Percentiles rank a stretch among this genome's conserved stretches.
Conservation (phyloP, 2,113 vertebrate species). For the Triplophysa rosa region DNA sequence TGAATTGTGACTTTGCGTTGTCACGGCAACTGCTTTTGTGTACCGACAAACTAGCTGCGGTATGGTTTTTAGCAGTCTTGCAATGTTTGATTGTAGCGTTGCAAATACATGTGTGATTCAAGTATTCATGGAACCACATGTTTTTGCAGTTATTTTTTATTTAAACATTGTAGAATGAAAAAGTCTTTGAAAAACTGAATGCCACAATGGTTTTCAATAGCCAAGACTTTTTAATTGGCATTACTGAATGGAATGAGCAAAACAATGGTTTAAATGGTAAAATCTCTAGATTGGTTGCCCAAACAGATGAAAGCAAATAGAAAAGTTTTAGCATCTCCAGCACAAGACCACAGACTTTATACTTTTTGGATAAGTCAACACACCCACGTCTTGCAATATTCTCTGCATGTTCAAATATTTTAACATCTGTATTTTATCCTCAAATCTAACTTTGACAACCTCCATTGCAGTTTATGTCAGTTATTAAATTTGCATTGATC, state of each 20-base stretch:
- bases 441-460: neutral
- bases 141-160: neutral
- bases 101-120: neutral
- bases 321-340: too few relatives aligned
- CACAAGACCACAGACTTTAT: too few relatives aligned
- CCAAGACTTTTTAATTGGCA: neutral
- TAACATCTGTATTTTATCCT: constrained; percentile 9
- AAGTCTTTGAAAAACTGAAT: neutral
- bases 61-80: too few relatives aligned
- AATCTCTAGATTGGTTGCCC: too few relatives aligned
- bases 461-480: neutral
- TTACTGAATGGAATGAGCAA: too few relatives aligned
- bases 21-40: constrained; percentile 28
- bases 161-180: neutral
- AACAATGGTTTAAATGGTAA: too few relatives aligned
- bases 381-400: too few relatives aligned
- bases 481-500: constrained; percentile 13
- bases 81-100: neutral
- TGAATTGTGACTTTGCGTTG: neutral
- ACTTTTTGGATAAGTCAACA: too few relatives aligned
- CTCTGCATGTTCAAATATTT: too few relatives aligned
- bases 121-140: neutral
- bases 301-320: too few relatives aligned
- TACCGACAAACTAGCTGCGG: neutral
- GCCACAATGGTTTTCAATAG: neutral